Evolutionary conservation across 1,140 invertebrate genomes (phyloP).

Genomic region (Tribolium madens): DNA sequence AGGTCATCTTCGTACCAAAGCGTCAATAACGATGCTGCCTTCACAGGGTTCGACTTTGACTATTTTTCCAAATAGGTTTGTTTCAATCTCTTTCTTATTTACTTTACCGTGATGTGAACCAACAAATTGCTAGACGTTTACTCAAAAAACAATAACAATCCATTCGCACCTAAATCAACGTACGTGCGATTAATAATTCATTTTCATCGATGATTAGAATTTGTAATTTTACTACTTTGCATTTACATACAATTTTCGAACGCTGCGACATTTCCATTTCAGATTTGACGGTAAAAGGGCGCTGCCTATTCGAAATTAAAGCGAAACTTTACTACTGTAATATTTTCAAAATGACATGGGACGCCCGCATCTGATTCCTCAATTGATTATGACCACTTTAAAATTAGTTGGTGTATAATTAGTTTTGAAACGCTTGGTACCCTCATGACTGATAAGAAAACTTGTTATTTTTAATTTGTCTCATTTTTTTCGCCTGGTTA

Average conservation of each 20-base stretch:
- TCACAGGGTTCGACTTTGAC: slow-evolving; percentile 64
- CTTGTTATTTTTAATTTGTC: not conserved
- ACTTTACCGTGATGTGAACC: not conserved
- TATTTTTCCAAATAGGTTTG: slow-evolving; percentile 60
- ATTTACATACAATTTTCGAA: slow-evolving; percentile 43
- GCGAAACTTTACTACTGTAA: slow-evolving; percentile 1
- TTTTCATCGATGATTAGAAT: slow-evolving; percentile 29
- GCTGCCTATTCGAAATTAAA: slow-evolving; percentile 16
- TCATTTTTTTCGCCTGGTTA: not conserved
- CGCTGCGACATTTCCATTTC: slow-evolving; percentile 25
- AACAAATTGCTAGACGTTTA: slow-evolving; percentile 2
- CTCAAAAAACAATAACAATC: not conserved
- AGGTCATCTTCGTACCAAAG: slow-evolving; percentile 55
- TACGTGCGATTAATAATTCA: slow-evolving; percentile 33
- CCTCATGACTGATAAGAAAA: slow-evolving; percentile 3
- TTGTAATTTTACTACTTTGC: slow-evolving; percentile 27
- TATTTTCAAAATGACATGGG: slow-evolving; percentile 9
- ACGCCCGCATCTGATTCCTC: slow-evolving; percentile 20
- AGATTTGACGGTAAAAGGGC: slow-evolving; percentile 13
- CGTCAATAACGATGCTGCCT: slow-evolving; percentile 53
- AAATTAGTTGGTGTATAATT: slow-evolving; percentile 14
- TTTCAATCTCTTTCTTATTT: slow-evolving; percentile 3
- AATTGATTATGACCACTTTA: slow-evolving; percentile 16
- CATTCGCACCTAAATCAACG: slow-evolving; percentile 27
- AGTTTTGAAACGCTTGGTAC: not conserved